Base-by-base conservation (phyloP, 2,113 vertebrate genomes). In the Rhodinocichla rosea region DNA sequence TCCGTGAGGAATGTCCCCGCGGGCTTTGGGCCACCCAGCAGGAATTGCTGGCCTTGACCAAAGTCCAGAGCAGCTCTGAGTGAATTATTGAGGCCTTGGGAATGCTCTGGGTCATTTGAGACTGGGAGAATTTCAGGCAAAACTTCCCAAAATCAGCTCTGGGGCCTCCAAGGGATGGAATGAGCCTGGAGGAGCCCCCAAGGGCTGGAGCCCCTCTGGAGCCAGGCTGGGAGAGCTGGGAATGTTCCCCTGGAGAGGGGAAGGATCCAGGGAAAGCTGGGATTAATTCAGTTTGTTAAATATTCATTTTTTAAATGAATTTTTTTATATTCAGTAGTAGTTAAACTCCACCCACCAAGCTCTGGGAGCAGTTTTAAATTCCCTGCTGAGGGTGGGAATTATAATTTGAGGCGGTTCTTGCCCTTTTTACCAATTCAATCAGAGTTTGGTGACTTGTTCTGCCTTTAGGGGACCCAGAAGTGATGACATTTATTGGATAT, bases 161-260 rank as follows among this genome's bases (percentile, higher is more conserved):
- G 0, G 24, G 18, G 10, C 5, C 10, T 32, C 40, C 0, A 1
- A 53, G 68, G 20, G 20, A 6, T 14, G 59, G 49, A 39, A 21
- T 3, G 9, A 37, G 10, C 17, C 28, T 5, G 9, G 56, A 30
- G 21, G 30, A 50, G 15, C 7, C 20, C 11, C 10, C 26, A 9
- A 16, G 11, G 28, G 69, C 77, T 67, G 40, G 63, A 56, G 27
- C 52, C 50, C 28, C 28, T 30, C 50, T 67, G 63, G 52, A 57
- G n/a, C 49, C 22, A 6, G 27, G 11, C 81, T 39, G 63, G 50
- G 78, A 47, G 17, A 39, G 64, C 64, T 69, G 69, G 69, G 49
- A 21, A 33, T 27, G 59, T 4, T 83, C 49, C 0, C 40, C 69
- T 63, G 81, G 68, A 73, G 81, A 44, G 12, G 67, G 10, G 56